phyloP scores from a whole-genome alignment of 2,797 vertebrate species.

The Lagorchestes hirsutus region DNA sequence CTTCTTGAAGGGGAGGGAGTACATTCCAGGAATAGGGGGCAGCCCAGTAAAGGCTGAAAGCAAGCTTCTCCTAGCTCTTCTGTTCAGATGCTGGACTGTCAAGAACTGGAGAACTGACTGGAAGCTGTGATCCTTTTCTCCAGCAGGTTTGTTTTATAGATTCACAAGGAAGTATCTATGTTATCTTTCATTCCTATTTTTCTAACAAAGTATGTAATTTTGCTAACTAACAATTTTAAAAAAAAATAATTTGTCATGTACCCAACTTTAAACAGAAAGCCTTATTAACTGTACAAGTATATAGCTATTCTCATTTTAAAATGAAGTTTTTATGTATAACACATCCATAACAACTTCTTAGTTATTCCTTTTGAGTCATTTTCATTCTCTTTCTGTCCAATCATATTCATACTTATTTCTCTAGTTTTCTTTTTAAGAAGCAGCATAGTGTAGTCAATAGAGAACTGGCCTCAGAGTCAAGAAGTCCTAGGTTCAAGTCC shows the following conservation, averaged over 20 bases:
- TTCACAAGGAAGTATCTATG: not conserved
- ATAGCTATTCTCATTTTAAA: not conserved
- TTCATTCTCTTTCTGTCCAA: not conserved
- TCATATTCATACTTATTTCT: not conserved
- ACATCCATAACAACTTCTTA: not conserved
- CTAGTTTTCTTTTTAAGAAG: not conserved
- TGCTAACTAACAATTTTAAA: not conserved
- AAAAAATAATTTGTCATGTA: not conserved
- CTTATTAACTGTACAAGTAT: not conserved
- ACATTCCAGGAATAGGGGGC: not conserved
- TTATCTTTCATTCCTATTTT: constrained; percentile 21
- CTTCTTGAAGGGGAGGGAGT: not conserved
- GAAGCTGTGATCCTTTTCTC: constrained; percentile 35
- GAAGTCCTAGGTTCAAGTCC: not conserved
- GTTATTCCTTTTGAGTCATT: not conserved
- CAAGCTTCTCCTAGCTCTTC: not conserved
- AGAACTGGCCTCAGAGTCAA: not conserved
- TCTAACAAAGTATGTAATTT: not conserved
- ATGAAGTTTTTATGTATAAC: not conserved
- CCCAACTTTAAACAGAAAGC: not conserved
- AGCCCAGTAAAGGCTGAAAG: not conserved
- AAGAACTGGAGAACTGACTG: not conserved
- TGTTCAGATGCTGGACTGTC: not conserved
- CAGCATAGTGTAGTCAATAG: not conserved
- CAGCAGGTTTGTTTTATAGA: not conserved